phyloP scores from a whole-genome alignment of 2,888 invertebrate species.

The Blomia tropicalis region DNA sequence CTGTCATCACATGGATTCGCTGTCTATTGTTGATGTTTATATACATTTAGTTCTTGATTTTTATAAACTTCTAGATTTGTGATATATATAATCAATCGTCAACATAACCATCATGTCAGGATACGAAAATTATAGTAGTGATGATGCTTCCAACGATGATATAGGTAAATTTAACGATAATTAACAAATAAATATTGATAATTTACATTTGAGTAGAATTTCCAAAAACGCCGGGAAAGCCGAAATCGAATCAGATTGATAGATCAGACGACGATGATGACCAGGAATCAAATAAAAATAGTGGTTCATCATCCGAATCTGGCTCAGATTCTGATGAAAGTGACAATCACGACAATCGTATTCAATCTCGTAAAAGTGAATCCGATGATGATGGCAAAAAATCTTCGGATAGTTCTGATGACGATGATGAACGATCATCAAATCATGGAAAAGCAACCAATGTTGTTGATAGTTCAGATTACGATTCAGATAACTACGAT shows the following conservation, averaged over 20 bases:
- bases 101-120: too few relatives aligned
- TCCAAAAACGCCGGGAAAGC: slow-evolving; percentile 17
- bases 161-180: slow-evolving; percentile 12
- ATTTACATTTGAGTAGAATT: not conserved
- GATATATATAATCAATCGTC: too few relatives aligned
- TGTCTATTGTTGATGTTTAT: too few relatives aligned
- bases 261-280: not conserved
- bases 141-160: slow-evolving; percentile 20
- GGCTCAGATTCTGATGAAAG: slow-evolving; percentile 11
- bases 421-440: not conserved
- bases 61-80: too few relatives aligned
- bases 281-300: not conserved
- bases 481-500: not conserved
- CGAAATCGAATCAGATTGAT: not conserved
- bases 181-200: not conserved
- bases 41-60: too few relatives aligned
- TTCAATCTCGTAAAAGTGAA: too few relatives aligned
- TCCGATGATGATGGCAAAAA: slow-evolving; percentile 14
- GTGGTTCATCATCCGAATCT: not conserved
- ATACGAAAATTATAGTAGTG: slow-evolving; percentile 17
- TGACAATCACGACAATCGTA: slow-evolving; percentile 1
- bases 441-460: not conserved
- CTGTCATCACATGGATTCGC: too few relatives aligned
- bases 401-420: not conserved
- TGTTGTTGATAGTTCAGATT: not conserved